Conservation (phyloP, 2,797 vertebrate species). For the Chelidonichthys spinosus region DNA sequence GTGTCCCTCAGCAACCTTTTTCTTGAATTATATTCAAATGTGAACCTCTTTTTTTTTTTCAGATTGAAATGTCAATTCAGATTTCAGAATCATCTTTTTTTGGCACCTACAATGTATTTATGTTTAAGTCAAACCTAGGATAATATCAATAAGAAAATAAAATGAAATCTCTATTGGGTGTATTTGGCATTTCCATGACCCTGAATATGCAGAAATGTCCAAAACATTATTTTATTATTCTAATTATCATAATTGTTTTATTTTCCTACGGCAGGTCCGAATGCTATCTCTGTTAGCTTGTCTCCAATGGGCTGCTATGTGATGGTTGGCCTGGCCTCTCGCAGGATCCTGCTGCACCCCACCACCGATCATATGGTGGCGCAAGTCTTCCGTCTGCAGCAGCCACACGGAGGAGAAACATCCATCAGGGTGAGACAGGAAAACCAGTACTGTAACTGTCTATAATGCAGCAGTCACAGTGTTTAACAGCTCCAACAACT, state of each 20-base stretch:
- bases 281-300: constrained; percentile 97
- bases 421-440: constrained; percentile 92
- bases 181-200: background rate
- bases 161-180: too few relatives aligned
- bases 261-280: constrained; percentile 86
- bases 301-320: constrained; percentile 98
- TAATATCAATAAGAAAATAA: too few relatives aligned
- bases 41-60: too few relatives aligned
- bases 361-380: constrained; percentile 99
- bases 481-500: too few relatives aligned
- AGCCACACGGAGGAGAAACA: constrained; percentile 97
- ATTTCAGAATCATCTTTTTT: too few relatives aligned
- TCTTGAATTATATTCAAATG: too few relatives aligned
- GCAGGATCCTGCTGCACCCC: constrained; percentile 96
- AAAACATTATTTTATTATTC: too few relatives aligned
- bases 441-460: background rate
- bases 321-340: constrained; percentile 97
- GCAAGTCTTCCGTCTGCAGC: constrained; percentile 98
- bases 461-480: background rate
- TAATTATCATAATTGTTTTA: too few relatives aligned
- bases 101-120: too few relatives aligned
- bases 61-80: too few relatives aligned
- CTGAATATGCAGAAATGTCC: background rate
- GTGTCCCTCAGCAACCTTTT: too few relatives aligned
- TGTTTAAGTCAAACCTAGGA: too few relatives aligned